Evolutionary conservation across 2,888 invertebrate genomes (phyloP).

Genomic region (Frankliniella fusca): DNA sequence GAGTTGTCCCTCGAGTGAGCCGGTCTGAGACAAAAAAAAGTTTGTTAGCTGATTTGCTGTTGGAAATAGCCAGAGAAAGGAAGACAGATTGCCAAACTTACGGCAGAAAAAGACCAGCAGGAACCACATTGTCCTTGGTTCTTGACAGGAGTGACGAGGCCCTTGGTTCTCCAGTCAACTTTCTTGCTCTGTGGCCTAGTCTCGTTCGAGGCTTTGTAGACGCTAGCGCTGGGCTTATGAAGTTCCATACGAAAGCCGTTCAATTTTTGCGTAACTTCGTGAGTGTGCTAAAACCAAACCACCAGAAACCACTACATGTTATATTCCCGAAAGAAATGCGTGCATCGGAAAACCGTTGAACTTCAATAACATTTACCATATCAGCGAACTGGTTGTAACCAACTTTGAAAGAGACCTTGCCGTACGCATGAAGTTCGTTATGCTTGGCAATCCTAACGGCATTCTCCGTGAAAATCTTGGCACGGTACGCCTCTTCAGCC

Average conservation of each 20-base stretch:
- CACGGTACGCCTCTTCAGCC: constrained; percentile 75
- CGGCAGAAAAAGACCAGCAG: constrained; percentile 86
- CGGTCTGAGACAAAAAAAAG: constrained; percentile 49
- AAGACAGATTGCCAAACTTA: constrained; percentile 49
- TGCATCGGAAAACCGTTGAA: too few species aligned
- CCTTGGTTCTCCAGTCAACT: constrained; percentile 80
- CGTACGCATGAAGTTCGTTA: constrained; percentile 67
- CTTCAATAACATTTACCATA: constrained; percentile 46
- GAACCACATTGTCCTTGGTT: constrained; percentile 75
- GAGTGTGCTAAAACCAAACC: constrained; percentile 54
- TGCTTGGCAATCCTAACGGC: constrained; percentile 78
- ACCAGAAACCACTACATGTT: too few species aligned
- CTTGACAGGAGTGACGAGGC: constrained; percentile 83
- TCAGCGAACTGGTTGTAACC: constrained; percentile 80
- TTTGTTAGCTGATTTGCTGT: neutral
- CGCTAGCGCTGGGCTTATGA: constrained; percentile 41
- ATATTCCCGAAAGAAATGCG: too few species aligned
- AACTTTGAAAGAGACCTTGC: constrained; percentile 62
- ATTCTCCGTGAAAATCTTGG: constrained; percentile 88
- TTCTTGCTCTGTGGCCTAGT: constrained; percentile 46
- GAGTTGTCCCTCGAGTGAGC: constrained; percentile 54
- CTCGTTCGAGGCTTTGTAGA: constrained; percentile 46
- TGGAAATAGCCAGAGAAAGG: neutral
- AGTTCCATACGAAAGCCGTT: constrained; percentile 63
- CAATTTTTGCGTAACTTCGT: constrained; percentile 67